Evolutionary conservation across 2,797 vertebrate species (phyloP).

Genomic region (Chelon labrosus): DNA sequence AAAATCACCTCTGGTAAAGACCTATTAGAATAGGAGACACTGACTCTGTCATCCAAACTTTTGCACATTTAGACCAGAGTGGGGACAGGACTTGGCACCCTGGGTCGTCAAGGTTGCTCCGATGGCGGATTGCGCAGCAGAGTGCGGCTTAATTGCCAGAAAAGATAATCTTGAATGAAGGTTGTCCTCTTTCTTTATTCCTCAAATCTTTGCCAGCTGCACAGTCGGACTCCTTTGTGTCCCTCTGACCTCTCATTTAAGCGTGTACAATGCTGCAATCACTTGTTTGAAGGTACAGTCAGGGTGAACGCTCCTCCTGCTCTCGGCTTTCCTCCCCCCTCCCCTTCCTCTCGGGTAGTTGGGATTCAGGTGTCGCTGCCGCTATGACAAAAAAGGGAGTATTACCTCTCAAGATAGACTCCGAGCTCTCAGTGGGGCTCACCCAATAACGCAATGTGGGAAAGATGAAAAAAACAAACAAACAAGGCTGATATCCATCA

Average conservation of each 20-base stretch:
- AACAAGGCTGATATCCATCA: conserved; percentile 81
- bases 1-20: background rate
- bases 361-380: conserved; percentile 67
- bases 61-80: background rate
- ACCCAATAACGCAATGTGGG: conserved; percentile 66
- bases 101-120: background rate
- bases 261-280: background rate
- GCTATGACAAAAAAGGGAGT: conserved; percentile 45
- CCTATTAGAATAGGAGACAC: background rate
- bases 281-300: background rate
- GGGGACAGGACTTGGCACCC: background rate
- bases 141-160: conserved; percentile 8
- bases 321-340: background rate
- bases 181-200: background rate
- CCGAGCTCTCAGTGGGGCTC: conserved; percentile 53
- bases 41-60: background rate
- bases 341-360: conserved; percentile 47
- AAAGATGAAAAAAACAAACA: conserved; percentile 51
- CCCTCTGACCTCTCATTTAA: too few relatives aligned
- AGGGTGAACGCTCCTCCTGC: background rate
- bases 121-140: background rate
- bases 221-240: too few relatives aligned
- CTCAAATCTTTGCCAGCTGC: background rate
- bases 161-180: background rate
- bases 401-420: conserved; percentile 69